phyloP scores from a whole-genome alignment of 2,797 vertebrate genomes.

The Luscinia megarhynchos region DNA sequence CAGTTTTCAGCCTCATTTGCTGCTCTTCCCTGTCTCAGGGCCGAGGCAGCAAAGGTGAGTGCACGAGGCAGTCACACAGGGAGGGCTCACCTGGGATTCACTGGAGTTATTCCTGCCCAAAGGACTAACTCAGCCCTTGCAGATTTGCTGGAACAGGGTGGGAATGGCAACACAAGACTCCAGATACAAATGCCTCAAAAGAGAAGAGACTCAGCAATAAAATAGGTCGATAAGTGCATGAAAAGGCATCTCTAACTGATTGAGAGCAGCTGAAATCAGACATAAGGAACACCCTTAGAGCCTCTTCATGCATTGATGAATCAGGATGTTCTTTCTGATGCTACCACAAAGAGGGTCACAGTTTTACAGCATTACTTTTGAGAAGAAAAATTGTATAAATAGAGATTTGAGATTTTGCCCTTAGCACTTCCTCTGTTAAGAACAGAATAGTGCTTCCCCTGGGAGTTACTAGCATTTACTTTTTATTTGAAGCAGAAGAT shows the following conservation, averaged over 20 bases:
- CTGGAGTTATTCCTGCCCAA: neutral
- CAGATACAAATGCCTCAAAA: neutral
- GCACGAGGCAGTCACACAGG: neutral
- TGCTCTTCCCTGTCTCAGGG: neutral
- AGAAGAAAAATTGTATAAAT: neutral
- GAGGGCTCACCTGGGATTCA: neutral
- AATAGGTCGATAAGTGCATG: neutral
- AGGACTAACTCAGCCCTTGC: neutral
- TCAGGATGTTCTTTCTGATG: neutral
- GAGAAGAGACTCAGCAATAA: neutral
- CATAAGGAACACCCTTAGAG: neutral
- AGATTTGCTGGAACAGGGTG: neutral
- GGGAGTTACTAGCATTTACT: slow-evolving; percentile 1
- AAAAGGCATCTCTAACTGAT: neutral
- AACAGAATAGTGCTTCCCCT: neutral
- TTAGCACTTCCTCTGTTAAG: neutral
- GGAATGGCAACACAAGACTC: neutral
- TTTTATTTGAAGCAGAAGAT: slow-evolving; percentile 24
- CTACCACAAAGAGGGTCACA: neutral
- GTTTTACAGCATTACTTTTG: neutral
- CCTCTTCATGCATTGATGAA: neutral
- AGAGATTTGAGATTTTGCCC: neutral
- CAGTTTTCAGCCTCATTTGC: neutral
- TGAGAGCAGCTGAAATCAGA: neutral
- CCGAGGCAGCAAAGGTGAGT: neutral